These are phyloP conservation scores for Cirrhinus mrigala DNA, from an alignment of 2,797 vertebrate species.

Conservation along the genomic window DNA sequence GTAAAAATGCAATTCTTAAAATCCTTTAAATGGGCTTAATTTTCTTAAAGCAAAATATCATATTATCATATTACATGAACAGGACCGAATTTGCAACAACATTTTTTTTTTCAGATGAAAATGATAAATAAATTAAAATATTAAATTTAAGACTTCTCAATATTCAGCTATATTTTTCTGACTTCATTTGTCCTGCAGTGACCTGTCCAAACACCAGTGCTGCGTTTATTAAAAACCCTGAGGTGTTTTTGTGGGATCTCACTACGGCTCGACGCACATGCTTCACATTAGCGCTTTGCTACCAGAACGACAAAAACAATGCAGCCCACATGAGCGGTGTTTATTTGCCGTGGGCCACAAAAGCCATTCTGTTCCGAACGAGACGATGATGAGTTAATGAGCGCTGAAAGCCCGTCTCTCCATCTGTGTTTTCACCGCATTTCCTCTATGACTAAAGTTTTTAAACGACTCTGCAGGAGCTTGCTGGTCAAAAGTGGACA, in stretches of 20 bases:
- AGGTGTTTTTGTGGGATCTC: slow-evolving; percentile 31
- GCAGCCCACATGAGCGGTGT: slow-evolving; percentile 51
- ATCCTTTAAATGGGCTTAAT: neutral
- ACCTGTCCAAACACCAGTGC: neutral
- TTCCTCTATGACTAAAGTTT: neutral
- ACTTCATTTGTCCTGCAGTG: neutral
- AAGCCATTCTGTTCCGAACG: slow-evolving; percentile 60
- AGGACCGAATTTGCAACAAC: neutral
- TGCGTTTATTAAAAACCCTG: neutral
- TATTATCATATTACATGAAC: too few species aligned
- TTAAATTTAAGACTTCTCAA: neutral
- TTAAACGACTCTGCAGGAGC: neutral
- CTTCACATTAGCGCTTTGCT: slow-evolving; percentile 38
- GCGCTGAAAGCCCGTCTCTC: neutral
- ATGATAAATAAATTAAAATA: neutral
- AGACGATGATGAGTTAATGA: slow-evolving; percentile 47
- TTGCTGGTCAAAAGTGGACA: neutral
- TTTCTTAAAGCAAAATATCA: neutral
- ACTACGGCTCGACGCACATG: slow-evolving; percentile 40
- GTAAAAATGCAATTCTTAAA: neutral
- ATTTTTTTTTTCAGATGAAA: neutral
- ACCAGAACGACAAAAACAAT: slow-evolving; percentile 37
- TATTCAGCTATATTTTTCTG: neutral
- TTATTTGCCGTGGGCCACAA: slow-evolving; percentile 61
- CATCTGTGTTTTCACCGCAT: neutral